These are phyloP conservation scores for Ophthalmolycus amberensis DNA, from an alignment of 2,113 vertebrate genomes.

Conservation along the genomic window DNA sequence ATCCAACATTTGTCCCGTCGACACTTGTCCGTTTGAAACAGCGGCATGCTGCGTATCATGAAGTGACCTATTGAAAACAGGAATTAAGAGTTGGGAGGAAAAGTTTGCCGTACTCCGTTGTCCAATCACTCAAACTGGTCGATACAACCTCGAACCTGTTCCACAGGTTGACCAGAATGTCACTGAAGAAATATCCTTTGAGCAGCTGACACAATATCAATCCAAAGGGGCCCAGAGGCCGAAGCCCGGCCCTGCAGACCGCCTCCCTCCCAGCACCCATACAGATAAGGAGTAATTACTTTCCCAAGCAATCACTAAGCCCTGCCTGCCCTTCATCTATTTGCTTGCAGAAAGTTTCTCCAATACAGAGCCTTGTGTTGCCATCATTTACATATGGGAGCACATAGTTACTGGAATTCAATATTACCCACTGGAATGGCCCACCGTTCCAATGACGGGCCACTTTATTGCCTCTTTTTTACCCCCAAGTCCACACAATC, in stretches of 20 bases:
- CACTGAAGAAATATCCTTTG: slow-evolving; percentile 42
- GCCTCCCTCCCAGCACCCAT: slow-evolving; percentile 41
- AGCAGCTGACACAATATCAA: slow-evolving; percentile 53
- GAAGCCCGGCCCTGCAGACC: slow-evolving; percentile 10
- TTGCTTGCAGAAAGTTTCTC: slow-evolving; percentile 61
- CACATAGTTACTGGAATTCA: slow-evolving; percentile 63
- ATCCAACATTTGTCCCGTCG: slow-evolving; percentile 15
- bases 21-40: slow-evolving; percentile 17
- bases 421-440: slow-evolving; percentile 43
- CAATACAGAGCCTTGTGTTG: slow-evolving; percentile 42
- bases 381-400: slow-evolving; percentile 41
- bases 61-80: slow-evolving; percentile 27
- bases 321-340: slow-evolving; percentile 56
- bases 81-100: slow-evolving; percentile 34
- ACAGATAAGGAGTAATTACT: slow-evolving; percentile 81
- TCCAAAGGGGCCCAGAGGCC: slow-evolving; percentile 12
- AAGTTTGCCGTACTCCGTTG: slow-evolving; percentile 22
- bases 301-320: slow-evolving; percentile 62
- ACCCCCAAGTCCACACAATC: slow-evolving; percentile 24
- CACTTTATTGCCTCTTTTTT: background rate
- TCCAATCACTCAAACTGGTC: slow-evolving; percentile 43
- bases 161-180: slow-evolving; percentile 34
- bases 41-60: slow-evolving; percentile 7
- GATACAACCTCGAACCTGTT: slow-evolving; percentile 29
- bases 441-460: slow-evolving; percentile 45